Evolutionary conservation across 2,888 invertebrate species (phyloP).

Genomic region (Cheilosia grossa): DNA sequence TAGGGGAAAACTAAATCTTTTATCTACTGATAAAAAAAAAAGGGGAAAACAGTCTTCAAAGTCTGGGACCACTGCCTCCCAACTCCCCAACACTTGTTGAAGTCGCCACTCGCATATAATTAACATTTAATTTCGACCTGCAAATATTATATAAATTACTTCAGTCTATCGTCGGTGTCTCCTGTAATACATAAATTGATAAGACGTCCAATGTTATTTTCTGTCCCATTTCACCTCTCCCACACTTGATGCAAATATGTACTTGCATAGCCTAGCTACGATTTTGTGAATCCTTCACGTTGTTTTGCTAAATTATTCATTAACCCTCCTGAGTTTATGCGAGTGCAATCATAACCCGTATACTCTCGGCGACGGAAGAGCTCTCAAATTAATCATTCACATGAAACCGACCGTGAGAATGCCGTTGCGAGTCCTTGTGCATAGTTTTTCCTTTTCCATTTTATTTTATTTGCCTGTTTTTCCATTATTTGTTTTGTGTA

Average conservation of each 20-base stretch:
- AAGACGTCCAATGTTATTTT: conserved; percentile 36
- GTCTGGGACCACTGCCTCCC: too few species aligned
- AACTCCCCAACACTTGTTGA: background rate
- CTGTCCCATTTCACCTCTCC: conserved; percentile 28
- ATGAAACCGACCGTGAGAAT: conserved; percentile 64
- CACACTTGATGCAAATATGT: conserved; percentile 22
- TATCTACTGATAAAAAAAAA: too few species aligned
- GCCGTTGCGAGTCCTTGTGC: conserved; percentile 49
- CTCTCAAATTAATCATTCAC: conserved; percentile 70
- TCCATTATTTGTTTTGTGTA: conserved; percentile 25
- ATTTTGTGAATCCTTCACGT: conserved; percentile 34
- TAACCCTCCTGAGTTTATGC: conserved; percentile 17
- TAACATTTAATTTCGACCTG: conserved; percentile 34
- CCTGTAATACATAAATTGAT: conserved; percentile 9
- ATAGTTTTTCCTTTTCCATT: conserved; percentile 22
- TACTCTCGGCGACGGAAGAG: background rate
- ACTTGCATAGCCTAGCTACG: conserved; percentile 43
- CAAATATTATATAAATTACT: conserved; percentile 2
- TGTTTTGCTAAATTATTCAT: conserved; percentile 59
- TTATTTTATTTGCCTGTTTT: conserved; percentile 11
- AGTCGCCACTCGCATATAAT: conserved; percentile 10
- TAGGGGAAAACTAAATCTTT: too few species aligned
- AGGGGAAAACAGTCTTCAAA: too few species aligned
- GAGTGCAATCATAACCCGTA: conserved; percentile 18
- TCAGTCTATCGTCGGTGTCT: background rate